phyloP scores from a whole-genome alignment of 2,797 vertebrate genomes.

The Buphagus erythrorhynchus region DNA sequence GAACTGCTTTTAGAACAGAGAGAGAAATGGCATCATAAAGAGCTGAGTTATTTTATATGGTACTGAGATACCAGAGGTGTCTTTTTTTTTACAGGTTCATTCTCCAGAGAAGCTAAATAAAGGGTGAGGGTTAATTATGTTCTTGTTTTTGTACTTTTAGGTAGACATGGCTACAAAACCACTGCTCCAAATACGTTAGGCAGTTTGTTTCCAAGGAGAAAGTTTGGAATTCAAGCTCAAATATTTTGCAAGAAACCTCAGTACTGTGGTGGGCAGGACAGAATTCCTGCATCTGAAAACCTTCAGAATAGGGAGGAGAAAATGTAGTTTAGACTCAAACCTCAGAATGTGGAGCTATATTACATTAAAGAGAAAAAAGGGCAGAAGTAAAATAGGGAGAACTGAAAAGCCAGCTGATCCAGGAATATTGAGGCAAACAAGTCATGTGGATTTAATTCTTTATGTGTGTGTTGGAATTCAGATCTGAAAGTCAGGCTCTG shows the following conservation, averaged over 20 bases:
- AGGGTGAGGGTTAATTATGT: neutral
- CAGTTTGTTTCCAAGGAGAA: conserved; percentile 44
- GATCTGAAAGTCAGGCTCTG: neutral
- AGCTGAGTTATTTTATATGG: neutral
- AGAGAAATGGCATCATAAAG: neutral
- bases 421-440: neutral
- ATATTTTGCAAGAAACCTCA: neutral
- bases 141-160: neutral
- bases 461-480: neutral
- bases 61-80: neutral
- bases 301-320: neutral
- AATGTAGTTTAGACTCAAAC: neutral
- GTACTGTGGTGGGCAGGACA: neutral
- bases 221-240: neutral
- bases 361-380: neutral
- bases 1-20: neutral
- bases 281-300: neutral
- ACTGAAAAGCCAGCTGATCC: neutral
- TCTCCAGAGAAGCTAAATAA: neutral
- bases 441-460: neutral
- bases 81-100: neutral
- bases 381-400: neutral
- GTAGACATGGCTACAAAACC: neutral
- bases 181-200: neutral
- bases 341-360: neutral